Conservation (phyloP, 1,140 invertebrate species). For the Oryzaephilus surinamensis region DNA sequence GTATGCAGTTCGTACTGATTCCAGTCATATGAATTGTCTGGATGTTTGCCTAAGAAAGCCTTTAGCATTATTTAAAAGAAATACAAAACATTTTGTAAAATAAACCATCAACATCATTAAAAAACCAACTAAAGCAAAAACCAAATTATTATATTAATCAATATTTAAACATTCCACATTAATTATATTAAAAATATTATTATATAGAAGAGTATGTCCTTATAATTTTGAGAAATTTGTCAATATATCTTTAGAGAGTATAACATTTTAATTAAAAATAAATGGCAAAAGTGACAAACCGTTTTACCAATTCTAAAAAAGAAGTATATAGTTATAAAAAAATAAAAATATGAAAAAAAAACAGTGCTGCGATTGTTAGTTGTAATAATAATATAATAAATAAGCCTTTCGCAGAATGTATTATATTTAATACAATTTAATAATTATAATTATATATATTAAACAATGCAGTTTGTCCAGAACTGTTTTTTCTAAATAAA, state of each 20-base stretch:
- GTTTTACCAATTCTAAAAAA: conserved; percentile 33
- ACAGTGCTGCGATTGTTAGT: conserved; percentile 29
- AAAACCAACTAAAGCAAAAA: neutral
- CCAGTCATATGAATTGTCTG: conserved; percentile 26
- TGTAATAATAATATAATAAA: conserved; percentile 28
- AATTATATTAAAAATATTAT: conserved; percentile 24
- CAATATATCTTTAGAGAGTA: conserved; percentile 28
- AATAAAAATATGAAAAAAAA: conserved; percentile 14
- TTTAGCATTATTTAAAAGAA: conserved; percentile 34
- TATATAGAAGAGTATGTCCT: no score
- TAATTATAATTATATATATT: conserved; percentile 11
- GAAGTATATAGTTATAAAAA: conserved; percentile 22
- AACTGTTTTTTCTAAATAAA: conserved; percentile 14
- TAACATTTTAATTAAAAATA: conserved; percentile 6
- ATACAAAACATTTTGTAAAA: no score
- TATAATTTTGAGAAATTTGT: conserved; percentile 23
- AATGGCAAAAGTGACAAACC: conserved; percentile 16
- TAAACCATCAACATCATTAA: conserved; percentile 4
- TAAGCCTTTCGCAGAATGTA: conserved; percentile 36
- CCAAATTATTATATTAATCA: conserved; percentile 15
- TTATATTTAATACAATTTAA: conserved; percentile 30
- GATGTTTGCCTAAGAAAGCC: conserved; percentile 35
- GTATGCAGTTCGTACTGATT: conserved; percentile 29
- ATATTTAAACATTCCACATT: conserved; percentile 33
- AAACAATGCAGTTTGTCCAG: conserved; percentile 30